Base-by-base conservation (phyloP, 2,888 invertebrate genomes). In the Tethea ocularis region DNA sequence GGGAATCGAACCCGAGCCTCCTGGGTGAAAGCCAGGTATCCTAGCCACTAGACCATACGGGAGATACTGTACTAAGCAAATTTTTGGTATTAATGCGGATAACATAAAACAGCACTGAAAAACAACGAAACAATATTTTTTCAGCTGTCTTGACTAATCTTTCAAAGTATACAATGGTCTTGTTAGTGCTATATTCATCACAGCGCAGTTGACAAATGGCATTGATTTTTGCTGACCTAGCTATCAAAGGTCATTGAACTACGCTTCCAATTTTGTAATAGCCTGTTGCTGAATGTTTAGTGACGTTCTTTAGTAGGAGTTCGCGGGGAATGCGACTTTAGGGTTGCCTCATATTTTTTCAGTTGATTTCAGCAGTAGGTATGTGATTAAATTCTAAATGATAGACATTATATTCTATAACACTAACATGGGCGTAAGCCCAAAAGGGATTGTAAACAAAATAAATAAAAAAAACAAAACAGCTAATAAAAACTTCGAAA, bases 1-100 rank as follows among this genome's bases (percentile, higher is more conserved):
- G 94, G 95, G 95, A 95, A 95, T 95, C 95, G 95, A 95, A 95
- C 95, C 95, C 95, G 94, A 95, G 95, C 95, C 95, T 95, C 95
- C 95, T 94, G 94, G 94, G 94, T 95, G 94, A 95, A 94, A 95
- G 95, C 94, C 95, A 95, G 94, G 94, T 94, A 95, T 95, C 95
- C 94, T 95, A 94, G 94, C 94, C 95, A 95, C 94, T 95, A 94
- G 94, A 94, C 94, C 93, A 94, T 94, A 94, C 93, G 94, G 94
- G 94, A 94, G 69, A 52, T 82, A 41, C 0, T 0, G 0, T 0
- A 0, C 0, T 0, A 0, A 0, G 0, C 7, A 66, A 83, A 86
- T 46, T 46, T 6, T 10, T 46, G 38, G 38, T 38, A 38, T 6
- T 36, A 0, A 1, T 38, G 1, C n/a, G 0, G 7, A 33, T 33